A percentile compares a stretch with the other conserved stretches of the same genome.
Evolutionary conservation across 1,140 invertebrate species (phyloP).

Genomic region (Bombus pyrosoma): DNA sequence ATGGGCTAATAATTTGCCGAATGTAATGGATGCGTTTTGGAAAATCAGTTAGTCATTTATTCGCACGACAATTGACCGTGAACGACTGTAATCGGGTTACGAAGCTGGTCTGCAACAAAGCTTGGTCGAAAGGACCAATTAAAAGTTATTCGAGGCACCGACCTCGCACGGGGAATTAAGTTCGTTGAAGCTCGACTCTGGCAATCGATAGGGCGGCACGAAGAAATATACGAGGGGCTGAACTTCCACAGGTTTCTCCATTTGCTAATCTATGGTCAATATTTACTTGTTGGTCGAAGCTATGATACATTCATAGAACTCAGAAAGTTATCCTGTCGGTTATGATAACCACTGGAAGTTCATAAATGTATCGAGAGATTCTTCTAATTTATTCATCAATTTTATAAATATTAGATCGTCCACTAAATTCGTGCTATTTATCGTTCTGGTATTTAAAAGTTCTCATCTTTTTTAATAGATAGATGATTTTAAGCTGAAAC

Average conservation of each 20-base stretch:
- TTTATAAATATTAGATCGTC: not conserved
- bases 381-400: not conserved
- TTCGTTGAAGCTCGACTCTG: not conserved
- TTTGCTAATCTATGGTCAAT: slow-evolving; percentile 12
- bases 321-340: too few species aligned
- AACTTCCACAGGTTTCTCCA: not conserved
- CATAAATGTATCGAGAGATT: too few species aligned
- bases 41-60: not conserved
- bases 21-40: not conserved
- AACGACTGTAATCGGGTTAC: slow-evolving; percentile 59
- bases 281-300: not conserved
- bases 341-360: not conserved
- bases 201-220: slow-evolving; percentile 15
- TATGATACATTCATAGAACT: not conserved
- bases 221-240: slow-evolving; percentile 17
- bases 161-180: slow-evolving; percentile 13
- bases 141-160: slow-evolving; percentile 72
- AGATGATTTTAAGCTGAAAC: too few species aligned
- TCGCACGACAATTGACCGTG: slow-evolving; percentile 35
- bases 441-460: too few species aligned
- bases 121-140: slow-evolving; percentile 77
- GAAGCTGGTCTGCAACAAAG: slow-evolving; percentile 47
- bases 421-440: too few species aligned
- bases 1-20: not conserved
- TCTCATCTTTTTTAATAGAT: not conserved